A percentile compares a stretch with the other conserved stretches of the same genome.
Conservation (phyloP, 2,888 invertebrate species). For the Ypsolopha sequella region DNA sequence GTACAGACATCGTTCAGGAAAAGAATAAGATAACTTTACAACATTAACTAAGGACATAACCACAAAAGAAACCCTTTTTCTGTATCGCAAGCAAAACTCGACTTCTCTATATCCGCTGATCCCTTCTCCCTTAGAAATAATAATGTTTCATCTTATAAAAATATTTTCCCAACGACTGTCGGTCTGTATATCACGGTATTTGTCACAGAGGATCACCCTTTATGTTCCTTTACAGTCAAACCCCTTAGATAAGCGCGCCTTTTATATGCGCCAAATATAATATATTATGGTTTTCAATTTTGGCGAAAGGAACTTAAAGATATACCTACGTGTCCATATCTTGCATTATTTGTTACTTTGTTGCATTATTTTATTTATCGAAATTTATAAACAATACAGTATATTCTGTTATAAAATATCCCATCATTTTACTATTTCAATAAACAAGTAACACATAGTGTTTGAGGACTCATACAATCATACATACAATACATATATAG, state of each 20-base stretch:
- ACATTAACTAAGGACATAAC: too few species aligned
- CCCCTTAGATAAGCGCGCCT: slow-evolving; percentile 72
- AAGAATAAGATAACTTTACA: not conserved
- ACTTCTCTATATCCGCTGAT: slow-evolving; percentile 31
- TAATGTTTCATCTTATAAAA: slow-evolving; percentile 72
- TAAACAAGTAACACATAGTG: too few species aligned
- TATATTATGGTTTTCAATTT: slow-evolving; percentile 70
- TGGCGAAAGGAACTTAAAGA: slow-evolving; percentile 38
- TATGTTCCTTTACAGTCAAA: slow-evolving; percentile 71
- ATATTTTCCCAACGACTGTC: slow-evolving; percentile 69
- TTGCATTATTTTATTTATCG: not conserved
- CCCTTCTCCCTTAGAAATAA: slow-evolving; percentile 63
- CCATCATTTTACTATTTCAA: too few species aligned
- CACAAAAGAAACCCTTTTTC: too few species aligned
- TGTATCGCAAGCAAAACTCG: too few species aligned
- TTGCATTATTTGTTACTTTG: not conserved
- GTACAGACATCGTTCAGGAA: not conserved
- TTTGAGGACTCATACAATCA: too few species aligned
- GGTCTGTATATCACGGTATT: slow-evolving; percentile 69
- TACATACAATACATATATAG: too few species aligned
- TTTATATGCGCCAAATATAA: slow-evolving; percentile 70
- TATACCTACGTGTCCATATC: slow-evolving; percentile 12
- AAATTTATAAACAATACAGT: too few species aligned
- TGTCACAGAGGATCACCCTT: slow-evolving; percentile 72
- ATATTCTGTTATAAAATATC: too few species aligned